Percentiles rank a stretch among this genome's conserved stretches.
Evolutionary conservation across 1,140 invertebrate species (phyloP).

Genomic region (Leptinotarsa texana): DNA sequence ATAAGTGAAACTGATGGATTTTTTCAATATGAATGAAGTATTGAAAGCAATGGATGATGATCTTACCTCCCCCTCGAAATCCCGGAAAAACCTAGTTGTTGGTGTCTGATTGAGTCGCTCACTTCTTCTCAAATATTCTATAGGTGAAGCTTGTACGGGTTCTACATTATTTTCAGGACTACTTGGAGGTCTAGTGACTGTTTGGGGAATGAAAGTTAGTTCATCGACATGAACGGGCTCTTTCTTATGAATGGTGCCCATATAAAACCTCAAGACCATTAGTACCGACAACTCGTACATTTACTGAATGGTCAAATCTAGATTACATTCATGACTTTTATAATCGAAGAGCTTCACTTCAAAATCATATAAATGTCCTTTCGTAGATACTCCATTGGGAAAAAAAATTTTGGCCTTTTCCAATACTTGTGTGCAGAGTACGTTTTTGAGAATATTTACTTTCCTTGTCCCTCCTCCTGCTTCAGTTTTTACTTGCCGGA

Average conservation of each 20-base stretch:
- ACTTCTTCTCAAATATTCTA: neutral
- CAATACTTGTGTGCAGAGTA: neutral
- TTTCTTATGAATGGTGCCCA: neutral
- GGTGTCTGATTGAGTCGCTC: neutral
- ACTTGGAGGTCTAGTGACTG: neutral
- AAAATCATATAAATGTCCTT: neutral
- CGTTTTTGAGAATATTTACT: neutral
- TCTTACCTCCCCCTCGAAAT: neutral
- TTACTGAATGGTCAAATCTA: neutral
- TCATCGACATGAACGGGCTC: neutral
- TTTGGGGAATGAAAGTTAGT: neutral
- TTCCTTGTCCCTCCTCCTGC: neutral
- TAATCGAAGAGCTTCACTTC: neutral
- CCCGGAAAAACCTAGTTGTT: neutral
- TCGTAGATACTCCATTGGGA: neutral
- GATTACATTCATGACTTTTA: neutral
- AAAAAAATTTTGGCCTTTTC: neutral
- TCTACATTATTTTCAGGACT: neutral
- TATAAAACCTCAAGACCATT: neutral
- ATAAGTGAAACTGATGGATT: neutral
- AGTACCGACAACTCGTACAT: neutral
- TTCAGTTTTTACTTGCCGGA: neutral
- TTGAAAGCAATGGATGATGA: neutral
- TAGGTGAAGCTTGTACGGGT: neutral
- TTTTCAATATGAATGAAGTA: neutral